These are phyloP conservation scores for Apistogramma diplotaenia DNA, from an alignment of 2,113 vertebrate genomes.

Conservation along the genomic window DNA sequence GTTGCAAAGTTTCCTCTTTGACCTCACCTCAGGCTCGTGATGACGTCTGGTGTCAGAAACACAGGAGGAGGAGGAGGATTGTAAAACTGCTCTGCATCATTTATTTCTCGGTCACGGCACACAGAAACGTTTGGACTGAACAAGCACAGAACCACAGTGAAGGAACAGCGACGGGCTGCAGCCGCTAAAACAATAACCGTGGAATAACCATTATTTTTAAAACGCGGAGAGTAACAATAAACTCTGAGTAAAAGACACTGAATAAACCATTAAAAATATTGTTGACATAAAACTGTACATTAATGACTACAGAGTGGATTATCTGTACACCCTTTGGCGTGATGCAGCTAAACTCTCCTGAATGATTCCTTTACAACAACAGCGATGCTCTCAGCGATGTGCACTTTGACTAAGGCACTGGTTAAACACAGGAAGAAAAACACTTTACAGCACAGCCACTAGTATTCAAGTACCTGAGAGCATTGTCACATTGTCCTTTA, in stretches of 20 bases:
- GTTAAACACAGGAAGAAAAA: background rate
- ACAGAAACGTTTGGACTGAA: background rate
- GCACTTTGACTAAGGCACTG: slow-evolving; percentile 27
- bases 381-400: background rate
- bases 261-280: slow-evolving; percentile 64
- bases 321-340: slow-evolving; percentile 40
- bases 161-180: background rate
- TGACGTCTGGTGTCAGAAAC: background rate
- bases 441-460: slow-evolving; percentile 48
- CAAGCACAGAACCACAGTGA: background rate
- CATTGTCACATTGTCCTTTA: slow-evolving; percentile 18
- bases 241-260: slow-evolving; percentile 65
- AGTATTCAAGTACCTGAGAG: slow-evolving; percentile 68
- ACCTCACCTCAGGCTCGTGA: background rate
- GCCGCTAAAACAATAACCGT: background rate
- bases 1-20: background rate
- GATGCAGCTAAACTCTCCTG: slow-evolving; percentile 13
- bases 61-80: background rate
- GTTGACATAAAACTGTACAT: slow-evolving; percentile 42
- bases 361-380: background rate
- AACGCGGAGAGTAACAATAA: background rate
- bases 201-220: background rate
- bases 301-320: slow-evolving; percentile 6
- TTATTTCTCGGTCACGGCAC: background rate
- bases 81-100: background rate